phyloP scores from a whole-genome alignment of 1,140 invertebrate species.

The Leptopilina clavipes region DNA sequence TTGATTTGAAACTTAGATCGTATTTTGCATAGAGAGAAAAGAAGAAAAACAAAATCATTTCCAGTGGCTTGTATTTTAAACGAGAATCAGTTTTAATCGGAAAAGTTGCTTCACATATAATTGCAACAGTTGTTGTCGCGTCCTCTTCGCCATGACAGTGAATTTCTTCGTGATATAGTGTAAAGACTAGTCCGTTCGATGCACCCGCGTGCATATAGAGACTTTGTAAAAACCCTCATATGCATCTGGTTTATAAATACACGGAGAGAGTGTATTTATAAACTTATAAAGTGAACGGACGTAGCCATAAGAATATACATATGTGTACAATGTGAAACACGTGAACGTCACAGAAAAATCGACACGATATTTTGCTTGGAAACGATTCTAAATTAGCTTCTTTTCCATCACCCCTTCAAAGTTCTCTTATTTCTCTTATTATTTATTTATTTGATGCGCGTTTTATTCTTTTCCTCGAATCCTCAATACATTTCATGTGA shows the following conservation, averaged over 20 bases:
- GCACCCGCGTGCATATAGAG: neutral
- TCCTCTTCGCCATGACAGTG: constrained; percentile 9
- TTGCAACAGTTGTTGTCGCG: neutral
- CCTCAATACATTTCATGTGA: too few species aligned
- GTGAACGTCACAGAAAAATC: neutral
- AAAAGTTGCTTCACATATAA: neutral
- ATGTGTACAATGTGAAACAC: neutral
- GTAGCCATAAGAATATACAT: neutral
- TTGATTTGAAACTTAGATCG: too few species aligned
- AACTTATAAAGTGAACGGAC: constrained; percentile 6
- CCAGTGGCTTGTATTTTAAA: too few species aligned
- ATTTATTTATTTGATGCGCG: too few species aligned
- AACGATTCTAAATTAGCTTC: neutral
- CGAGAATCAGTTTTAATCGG: too few species aligned
- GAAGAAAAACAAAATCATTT: too few species aligned
- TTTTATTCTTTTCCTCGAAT: too few species aligned
- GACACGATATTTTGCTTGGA: neutral
- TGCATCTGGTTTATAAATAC: constrained; percentile 20
- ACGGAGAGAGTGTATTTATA: constrained; percentile 5
- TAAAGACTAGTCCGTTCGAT: constrained; percentile 5
- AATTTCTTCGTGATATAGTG: neutral
- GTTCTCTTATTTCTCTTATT: too few species aligned
- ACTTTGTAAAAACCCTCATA: constrained; percentile 15
- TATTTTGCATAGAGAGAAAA: too few species aligned
- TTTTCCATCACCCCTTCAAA: neutral